phyloP scores from a whole-genome alignment of 2,797 vertebrate genomes.

The Hyperoplus immaculatus region DNA sequence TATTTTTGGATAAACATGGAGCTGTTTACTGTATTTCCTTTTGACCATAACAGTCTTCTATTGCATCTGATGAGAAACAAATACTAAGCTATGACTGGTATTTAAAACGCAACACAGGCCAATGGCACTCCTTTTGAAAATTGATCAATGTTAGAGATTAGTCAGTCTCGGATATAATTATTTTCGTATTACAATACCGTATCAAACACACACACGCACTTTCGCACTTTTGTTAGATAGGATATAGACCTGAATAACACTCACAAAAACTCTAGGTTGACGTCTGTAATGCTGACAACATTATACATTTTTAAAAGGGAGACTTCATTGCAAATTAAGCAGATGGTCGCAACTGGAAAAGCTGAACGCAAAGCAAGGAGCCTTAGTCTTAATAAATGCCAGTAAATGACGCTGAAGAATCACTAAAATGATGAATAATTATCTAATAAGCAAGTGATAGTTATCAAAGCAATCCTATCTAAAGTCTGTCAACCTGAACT shows the following conservation, averaged over 20 bases:
- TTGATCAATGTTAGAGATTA: background rate
- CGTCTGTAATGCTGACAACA: background rate
- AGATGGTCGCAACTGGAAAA: background rate
- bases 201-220: no score
- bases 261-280: background rate
- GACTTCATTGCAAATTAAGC: no score
- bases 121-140: background rate
- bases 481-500: background rate
- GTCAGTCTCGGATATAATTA: background rate
- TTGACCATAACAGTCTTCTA: conserved; percentile 5
- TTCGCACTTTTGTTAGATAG: background rate
- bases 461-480: no score
- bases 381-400: background rate
- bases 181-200: background rate
- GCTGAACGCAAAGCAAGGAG: background rate
- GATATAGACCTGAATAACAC: background rate
- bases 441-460: no score
- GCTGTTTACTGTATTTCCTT: background rate
- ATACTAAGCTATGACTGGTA: conserved; percentile 18
- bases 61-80: background rate
- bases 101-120: conserved; percentile 36
- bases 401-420: background rate
- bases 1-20: background rate
- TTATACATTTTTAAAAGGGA: background rate
- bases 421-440: no score